A percentile compares a stretch with the other conserved stretches of the same genome.
phyloP scores from a whole-genome alignment of 2,113 vertebrate genomes.

The Ploceus nigricollis region DNA sequence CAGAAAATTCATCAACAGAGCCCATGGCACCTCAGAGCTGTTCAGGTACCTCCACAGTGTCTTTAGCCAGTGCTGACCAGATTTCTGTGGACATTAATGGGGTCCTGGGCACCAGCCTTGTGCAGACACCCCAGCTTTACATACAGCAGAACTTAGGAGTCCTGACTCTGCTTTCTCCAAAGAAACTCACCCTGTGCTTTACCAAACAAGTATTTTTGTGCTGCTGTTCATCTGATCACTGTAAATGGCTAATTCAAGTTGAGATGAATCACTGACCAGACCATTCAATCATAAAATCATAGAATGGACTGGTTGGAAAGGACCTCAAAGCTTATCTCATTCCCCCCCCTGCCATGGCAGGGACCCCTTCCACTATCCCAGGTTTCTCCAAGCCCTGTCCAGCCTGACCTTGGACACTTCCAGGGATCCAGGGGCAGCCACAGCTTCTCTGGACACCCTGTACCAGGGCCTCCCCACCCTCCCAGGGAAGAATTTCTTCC shows the following conservation, averaged over 20 bases:
- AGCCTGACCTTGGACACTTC: neutral
- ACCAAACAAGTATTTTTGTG: neutral
- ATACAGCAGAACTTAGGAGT: neutral
- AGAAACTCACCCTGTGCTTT: neutral
- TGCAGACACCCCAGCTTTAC: neutral
- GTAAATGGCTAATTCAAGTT: neutral
- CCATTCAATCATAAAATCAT: too few relatives aligned
- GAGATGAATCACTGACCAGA: neutral
- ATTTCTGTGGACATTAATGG: neutral
- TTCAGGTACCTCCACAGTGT: neutral
- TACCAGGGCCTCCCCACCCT: too few relatives aligned
- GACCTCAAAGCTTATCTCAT: neutral
- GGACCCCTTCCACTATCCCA: neutral
- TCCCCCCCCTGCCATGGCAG: neutral
- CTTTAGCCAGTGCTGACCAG: neutral
- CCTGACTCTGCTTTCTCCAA: neutral
- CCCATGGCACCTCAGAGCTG: neutral
- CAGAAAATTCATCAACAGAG: neutral
- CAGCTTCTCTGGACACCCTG: too few relatives aligned
- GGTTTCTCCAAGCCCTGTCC: fast-evolving
- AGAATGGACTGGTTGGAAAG: neutral
- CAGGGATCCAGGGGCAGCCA: too few relatives aligned
- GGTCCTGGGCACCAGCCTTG: too few relatives aligned
- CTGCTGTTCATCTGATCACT: neutral
- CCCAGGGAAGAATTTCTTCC: too few relatives aligned